These are phyloP conservation scores for Tetrapedia diversipes DNA, from an alignment of 2,888 invertebrate genomes.

Conservation along the genomic window DNA sequence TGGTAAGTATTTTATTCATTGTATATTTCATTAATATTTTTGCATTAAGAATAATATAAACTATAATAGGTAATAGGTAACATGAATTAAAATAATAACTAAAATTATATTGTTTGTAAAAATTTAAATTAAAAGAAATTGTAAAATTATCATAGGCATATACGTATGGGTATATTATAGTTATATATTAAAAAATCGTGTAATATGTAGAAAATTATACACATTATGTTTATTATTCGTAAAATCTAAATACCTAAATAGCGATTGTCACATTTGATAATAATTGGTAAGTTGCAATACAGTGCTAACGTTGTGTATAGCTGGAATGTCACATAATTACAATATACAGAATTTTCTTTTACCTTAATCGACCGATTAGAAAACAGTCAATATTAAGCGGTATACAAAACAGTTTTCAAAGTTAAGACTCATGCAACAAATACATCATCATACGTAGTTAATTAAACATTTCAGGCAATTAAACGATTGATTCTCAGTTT, in stretches of 20 bases:
- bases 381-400: conserved; percentile 30
- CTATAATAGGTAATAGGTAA: neutral
- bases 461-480: conserved; percentile 27
- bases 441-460: neutral
- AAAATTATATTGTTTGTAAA: conserved; percentile 2
- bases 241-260: neutral
- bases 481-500: conserved; percentile 5
- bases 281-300: conserved; percentile 12
- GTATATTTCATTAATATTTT: neutral
- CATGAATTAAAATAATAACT: neutral
- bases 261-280: neutral
- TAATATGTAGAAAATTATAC: neutral
- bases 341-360: neutral
- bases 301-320: conserved; percentile 28
- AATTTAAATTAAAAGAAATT: neutral
- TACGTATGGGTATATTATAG: too few relatives aligned
- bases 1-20: conserved; percentile 63
- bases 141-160: neutral
- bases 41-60: neutral
- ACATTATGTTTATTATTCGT: neutral
- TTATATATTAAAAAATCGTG: neutral
- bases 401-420: neutral
- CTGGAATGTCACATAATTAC: conserved; percentile 5
- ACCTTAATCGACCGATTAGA: conserved; percentile 32
- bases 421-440: neutral